These are phyloP conservation scores for Sympetrum striolatum DNA, from an alignment of 2,888 invertebrate genomes.

Conservation along the genomic window DNA sequence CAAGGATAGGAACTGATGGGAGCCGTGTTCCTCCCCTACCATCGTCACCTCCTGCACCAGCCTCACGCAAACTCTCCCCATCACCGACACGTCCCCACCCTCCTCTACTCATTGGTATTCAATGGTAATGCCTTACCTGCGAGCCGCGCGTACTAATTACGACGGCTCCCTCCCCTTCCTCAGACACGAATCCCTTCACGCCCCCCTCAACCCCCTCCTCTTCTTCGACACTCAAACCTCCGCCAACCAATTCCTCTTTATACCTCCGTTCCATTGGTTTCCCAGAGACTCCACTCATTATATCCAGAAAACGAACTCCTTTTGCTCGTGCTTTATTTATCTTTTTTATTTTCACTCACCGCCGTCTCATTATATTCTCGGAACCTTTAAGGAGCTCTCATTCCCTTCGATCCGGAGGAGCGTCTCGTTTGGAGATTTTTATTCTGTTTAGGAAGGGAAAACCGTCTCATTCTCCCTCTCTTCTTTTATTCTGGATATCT, in stretches of 20 bases:
- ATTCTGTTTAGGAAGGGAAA: slow-evolving; percentile 3
- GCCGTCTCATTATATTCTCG: slow-evolving; percentile 23
- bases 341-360: background rate
- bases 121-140: slow-evolving; percentile 39
- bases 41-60: background rate
- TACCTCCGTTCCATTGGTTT: slow-evolving; percentile 7
- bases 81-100: background rate
- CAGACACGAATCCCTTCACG: background rate
- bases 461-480: background rate
- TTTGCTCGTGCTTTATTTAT: background rate
- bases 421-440: background rate
- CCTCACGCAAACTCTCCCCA: background rate
- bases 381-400: background rate
- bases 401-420: background rate
- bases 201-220: background rate
- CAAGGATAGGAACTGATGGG: background rate
- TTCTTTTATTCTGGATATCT: background rate
- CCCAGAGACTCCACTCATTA: slow-evolving; percentile 6
- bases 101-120: slow-evolving; percentile 2
- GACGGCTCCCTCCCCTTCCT: background rate
- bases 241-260: background rate
- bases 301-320: background rate
- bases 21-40: background rate
- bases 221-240: background rate
- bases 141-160: slow-evolving; percentile 36